Evolutionary conservation across 2,113 vertebrate genomes (phyloP), one percentile per base, ranked within the genome.

Genomic region (Peromyscus leucopus): DNA sequence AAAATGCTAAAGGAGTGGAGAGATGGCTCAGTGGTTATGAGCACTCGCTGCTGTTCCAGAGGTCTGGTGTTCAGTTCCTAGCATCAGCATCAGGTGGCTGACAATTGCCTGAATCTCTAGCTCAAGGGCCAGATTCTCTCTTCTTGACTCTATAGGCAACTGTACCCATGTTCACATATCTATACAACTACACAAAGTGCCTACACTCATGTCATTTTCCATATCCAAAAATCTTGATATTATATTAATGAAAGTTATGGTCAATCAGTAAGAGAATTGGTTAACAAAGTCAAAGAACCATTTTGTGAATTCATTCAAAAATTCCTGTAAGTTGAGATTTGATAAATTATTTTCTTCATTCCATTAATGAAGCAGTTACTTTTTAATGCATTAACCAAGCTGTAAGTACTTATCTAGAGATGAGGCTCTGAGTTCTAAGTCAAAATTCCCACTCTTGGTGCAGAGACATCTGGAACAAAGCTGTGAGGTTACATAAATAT

Each of bases 261-360:
- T 83, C 24, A 63, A 84, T 8, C 55, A 69, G 1, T 75, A 42
- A 42, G 6, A 78, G 13, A 94, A 67, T 0, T 89, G 59, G 4
- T 4, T 90, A 96, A 85, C n/a, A 88, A 76, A 94, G 0, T 9
- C 5, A 67, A 78, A 67, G 26, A 59, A 72, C n/a, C 28, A 57
- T 71, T 33, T 67, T 22, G 31, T 21, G 33, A 42, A 90, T 95
- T 65, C 15, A n/a, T 89, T 94, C 3, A 59, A 63, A 78, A 89
- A 93, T 4, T 10, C 21, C 10, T 31, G 13, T 74, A 42, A 87
- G 31, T 89, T 65, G 86, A 6, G 5, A 12, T 93, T 89, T 87
- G 36, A 92, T 31, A 90, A 94, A 92, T 65, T 10, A 39, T 80
- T 92, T 69, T 88, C 12, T 63, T 55, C 36, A 67, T 89, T 95